Evolutionary conservation across 2,888 invertebrate genomes (phyloP).

Genomic region (Meteorus cinctellus): DNA sequence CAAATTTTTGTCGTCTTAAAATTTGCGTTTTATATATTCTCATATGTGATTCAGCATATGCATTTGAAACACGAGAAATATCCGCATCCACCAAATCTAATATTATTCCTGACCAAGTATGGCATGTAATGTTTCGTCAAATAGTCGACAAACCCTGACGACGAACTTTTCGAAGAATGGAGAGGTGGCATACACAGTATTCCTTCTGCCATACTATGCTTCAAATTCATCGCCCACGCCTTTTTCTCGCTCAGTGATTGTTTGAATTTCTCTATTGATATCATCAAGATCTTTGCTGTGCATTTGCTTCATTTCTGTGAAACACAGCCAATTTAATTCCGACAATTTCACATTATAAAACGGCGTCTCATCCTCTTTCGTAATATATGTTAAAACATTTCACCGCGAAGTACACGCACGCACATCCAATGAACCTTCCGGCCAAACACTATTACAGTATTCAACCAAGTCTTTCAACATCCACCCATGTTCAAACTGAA

Average conservation of each 20-base stretch:
- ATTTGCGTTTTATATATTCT: background rate
- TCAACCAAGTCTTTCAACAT: too few relatives aligned
- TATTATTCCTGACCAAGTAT: conserved; percentile 16
- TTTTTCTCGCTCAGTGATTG: background rate
- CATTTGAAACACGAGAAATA: conserved; percentile 1
- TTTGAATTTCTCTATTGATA: background rate
- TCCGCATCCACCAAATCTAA: background rate
- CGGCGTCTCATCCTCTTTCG: too few relatives aligned
- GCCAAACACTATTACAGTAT: too few relatives aligned
- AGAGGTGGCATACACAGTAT: background rate
- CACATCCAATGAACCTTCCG: too few relatives aligned
- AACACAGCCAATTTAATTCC: too few relatives aligned
- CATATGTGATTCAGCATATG: background rate
- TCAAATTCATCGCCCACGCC: background rate
- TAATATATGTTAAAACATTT: too few relatives aligned
- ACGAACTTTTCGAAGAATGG: background rate
- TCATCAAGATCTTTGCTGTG: background rate
- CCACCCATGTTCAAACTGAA: too few relatives aligned
- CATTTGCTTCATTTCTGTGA: too few relatives aligned
- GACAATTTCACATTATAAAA: too few relatives aligned
- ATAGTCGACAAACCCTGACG: background rate
- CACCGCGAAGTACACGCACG: too few relatives aligned
- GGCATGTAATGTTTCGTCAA: conserved; percentile 8
- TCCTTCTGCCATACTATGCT: background rate
- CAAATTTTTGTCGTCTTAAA: background rate